Evolutionary conservation across 2,113 vertebrate species (phyloP).

Genomic region (Alligator mississippiensis): DNA sequence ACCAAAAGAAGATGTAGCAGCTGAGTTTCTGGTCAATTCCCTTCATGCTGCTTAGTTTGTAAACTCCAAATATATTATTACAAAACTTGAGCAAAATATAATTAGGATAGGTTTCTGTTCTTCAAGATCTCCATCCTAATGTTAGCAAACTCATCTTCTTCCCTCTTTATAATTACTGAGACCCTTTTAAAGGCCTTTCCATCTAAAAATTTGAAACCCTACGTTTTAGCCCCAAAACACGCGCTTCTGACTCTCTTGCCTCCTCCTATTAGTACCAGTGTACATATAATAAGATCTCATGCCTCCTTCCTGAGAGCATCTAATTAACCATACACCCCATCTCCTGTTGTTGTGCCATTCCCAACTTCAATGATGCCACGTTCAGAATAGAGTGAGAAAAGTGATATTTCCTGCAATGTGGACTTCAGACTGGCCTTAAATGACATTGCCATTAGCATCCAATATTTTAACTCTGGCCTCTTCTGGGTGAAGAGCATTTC

Average conservation of each 20-base stretch:
- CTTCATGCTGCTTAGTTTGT: neutral
- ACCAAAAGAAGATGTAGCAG: neutral
- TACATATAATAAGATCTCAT: neutral
- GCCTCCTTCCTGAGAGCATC: neutral
- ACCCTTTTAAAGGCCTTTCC: neutral
- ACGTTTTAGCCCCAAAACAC: neutral
- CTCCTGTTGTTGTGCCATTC: neutral
- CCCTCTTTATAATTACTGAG: neutral
- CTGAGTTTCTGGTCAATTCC: neutral
- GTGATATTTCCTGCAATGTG: neutral
- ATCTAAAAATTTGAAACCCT: fast-evolving
- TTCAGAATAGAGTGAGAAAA: neutral
- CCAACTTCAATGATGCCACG: neutral
- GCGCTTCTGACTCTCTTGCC: neutral
- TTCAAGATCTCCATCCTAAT: neutral
- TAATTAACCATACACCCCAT: neutral
- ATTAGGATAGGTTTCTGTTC: neutral
- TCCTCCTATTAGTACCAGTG: neutral
- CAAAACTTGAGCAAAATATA: neutral
- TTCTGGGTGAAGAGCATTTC: neutral
- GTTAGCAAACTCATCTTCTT: neutral
- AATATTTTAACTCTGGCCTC: neutral
- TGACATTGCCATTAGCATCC: neutral
- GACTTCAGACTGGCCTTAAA: neutral
- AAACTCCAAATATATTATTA: neutral